Evolutionary conservation across 2,797 vertebrate genomes (phyloP), one percentile per base, ranked within the genome.

Genomic region (Buceros bicornis): DNA sequence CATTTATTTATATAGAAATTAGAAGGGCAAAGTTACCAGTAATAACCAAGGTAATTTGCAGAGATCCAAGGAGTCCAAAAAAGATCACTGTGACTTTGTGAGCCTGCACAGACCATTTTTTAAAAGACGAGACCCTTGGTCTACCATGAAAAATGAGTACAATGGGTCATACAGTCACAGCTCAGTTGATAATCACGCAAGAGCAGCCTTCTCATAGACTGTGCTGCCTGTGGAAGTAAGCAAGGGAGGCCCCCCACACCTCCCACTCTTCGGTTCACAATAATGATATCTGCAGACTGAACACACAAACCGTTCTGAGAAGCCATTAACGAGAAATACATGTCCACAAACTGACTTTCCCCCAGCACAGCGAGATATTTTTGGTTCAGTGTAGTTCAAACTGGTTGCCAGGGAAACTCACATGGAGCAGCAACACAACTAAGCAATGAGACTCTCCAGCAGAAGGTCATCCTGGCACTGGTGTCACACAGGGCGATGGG

Each of bases 341-440:
- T 17, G 33, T 57, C 88, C 84, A 73, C 66, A 93, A 80, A 94
- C 72, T 64, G 85, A 88, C 58, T 90, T 83, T 87, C 13, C 35
- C 48, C 56, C 42, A 48, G 92, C 83, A 89, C 56, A 71, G 48
- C 21, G 79, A 84, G 67, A 18, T 95, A 96, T 95, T 97, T 96
- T 93, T 94, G 88, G 88, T 82, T 93, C 62, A 77, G 50, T 12
- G 28, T 73, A 86, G 81, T 77, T 95, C 88, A 84, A 62, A 73
- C 28, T 43, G 53, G 90, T 91, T 96, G 91, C 81, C 91, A 84
- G 74, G 93, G 95, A 92, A 94, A 96, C 84, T 70, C 42, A 45
- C 15, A 80, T 0, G 5, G 77, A 90, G 74, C 66, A 87, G 64
- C 5, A 24, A 90, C 70, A 91, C 35, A 95, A 94, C 82, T 65